A percentile compares a stretch with the other conserved stretches of the same genome.
phyloP scores from a whole-genome alignment of 2,113 vertebrate genomes.

The Macrotus californicus region DNA sequence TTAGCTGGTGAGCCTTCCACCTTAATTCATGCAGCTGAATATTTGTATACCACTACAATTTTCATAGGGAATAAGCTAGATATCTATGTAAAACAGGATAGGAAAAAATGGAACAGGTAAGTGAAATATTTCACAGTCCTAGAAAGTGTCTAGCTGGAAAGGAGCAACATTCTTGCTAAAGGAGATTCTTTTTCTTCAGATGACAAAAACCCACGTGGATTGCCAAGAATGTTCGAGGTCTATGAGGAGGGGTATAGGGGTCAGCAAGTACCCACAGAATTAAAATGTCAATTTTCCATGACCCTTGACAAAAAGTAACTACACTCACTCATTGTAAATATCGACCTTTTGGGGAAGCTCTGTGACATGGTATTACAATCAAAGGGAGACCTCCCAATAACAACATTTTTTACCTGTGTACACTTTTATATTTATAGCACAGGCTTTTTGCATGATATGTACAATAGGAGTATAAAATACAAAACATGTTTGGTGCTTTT shows the following conservation, averaged over 20 bases:
- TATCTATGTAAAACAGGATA: neutral
- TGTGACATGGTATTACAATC: neutral
- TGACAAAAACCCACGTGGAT: neutral
- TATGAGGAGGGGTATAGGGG: neutral
- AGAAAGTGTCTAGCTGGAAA: neutral
- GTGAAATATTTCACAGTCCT: neutral
- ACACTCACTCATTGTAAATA: neutral
- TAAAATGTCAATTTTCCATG: neutral
- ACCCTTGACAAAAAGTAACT: neutral
- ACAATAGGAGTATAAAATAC: neutral
- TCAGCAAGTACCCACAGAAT: neutral
- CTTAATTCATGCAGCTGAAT: neutral
- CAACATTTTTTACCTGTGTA: neutral
- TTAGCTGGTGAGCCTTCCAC: neutral
- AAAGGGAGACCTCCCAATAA: neutral
- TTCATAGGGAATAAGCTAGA: neutral
- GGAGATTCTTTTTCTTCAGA: neutral
- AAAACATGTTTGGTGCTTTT: neutral
- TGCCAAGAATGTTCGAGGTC: neutral
- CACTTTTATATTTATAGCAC: neutral
- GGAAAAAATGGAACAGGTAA: neutral
- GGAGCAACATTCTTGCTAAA: neutral
- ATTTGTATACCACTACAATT: neutral
- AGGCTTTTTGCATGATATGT: neutral
- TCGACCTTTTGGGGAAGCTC: neutral